These are phyloP conservation scores for Rallus crepitans DNA, from an alignment of 2,797 vertebrate genomes.

Conservation along the genomic window DNA sequence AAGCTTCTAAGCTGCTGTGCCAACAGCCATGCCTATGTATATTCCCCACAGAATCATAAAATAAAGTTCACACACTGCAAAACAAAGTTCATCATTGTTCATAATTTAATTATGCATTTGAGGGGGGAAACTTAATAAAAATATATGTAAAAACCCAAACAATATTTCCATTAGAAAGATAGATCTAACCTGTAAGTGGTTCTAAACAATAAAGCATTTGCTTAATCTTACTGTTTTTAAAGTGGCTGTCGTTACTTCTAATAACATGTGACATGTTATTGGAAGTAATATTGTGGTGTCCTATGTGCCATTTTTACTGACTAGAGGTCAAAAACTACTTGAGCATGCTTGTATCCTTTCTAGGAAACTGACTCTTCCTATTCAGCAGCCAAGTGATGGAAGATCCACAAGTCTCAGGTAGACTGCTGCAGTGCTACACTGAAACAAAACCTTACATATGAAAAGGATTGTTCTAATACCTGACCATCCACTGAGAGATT, in stretches of 20 bases:
- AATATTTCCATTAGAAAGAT: not conserved
- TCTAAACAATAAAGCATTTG: not conserved
- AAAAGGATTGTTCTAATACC: not conserved
- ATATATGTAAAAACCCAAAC: not conserved
- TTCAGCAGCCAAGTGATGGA: not conserved
- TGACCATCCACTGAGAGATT: not conserved
- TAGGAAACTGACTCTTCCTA: not conserved
- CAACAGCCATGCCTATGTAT: not conserved
- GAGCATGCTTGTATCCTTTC: not conserved
- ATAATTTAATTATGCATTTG: not conserved
- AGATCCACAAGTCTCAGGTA: not conserved
- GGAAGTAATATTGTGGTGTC: not conserved
- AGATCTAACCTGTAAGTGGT: not conserved
- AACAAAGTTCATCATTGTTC: not conserved
- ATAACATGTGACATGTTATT: not conserved
- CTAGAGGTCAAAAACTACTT: not conserved
- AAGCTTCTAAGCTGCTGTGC: not conserved
- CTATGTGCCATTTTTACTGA: not conserved
- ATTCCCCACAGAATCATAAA: not conserved
- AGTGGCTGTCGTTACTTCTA: not conserved
- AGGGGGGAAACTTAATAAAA: not conserved
- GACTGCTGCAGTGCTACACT: not conserved
- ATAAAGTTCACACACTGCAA: not conserved
- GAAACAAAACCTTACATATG: not conserved
- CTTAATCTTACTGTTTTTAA: not conserved